Conservation (phyloP, 35 echinoderm and acorn worm genomes). For the Stichopus chloronotus region DNA sequence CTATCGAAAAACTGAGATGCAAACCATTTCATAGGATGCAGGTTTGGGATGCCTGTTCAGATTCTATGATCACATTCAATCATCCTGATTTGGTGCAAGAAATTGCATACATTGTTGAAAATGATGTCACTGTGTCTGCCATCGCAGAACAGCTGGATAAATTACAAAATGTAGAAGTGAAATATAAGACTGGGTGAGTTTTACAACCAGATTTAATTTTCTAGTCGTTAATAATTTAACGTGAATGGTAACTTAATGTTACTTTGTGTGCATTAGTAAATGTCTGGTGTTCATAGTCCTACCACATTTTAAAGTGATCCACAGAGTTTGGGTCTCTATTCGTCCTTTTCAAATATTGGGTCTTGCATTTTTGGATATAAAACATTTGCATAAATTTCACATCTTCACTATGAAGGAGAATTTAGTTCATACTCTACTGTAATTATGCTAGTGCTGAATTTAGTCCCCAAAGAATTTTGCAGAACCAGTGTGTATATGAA, state of each 20-base stretch:
- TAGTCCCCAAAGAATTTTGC: too few relatives aligned
- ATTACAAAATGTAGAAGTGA: constrained; percentile 68
- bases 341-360: too few relatives aligned
- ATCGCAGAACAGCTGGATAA: constrained; percentile 68
- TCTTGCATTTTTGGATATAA: neutral
- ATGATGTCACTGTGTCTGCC: constrained; percentile 80
- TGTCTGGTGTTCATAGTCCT: too few relatives aligned
- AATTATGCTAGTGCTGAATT: too few relatives aligned
- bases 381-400: neutral
- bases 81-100: constrained; percentile 71
- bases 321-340: too few relatives aligned
- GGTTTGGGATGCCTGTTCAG: constrained; percentile 98
- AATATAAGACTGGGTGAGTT: constrained; percentile 66
- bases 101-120: constrained; percentile 91
- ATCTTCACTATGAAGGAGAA: too few relatives aligned
- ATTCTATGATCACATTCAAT: constrained; percentile 91
- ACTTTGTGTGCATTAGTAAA: neutral
- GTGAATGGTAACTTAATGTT: neutral
- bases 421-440: too few relatives aligned
- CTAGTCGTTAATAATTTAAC: too few relatives aligned
- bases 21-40: constrained; percentile 90
- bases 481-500: too few relatives aligned
- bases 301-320: too few relatives aligned
- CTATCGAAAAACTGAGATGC: constrained; percentile 71
- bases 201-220: neutral